These are phyloP conservation scores for Nyctibius bracteatus DNA, from an alignment of 2,113 vertebrate species.

Conservation along the genomic window DNA sequence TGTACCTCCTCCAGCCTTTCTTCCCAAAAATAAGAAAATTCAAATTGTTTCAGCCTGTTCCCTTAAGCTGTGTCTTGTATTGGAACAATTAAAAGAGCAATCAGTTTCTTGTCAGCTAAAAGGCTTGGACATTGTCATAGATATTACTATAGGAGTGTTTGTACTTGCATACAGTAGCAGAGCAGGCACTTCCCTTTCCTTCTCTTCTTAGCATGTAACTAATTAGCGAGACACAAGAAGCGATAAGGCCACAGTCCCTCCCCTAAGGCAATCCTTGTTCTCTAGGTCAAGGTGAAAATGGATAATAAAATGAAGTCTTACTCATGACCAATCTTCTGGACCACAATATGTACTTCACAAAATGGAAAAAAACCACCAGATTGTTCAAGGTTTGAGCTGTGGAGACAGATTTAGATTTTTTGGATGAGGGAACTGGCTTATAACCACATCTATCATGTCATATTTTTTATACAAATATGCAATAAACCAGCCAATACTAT, in stretches of 20 bases:
- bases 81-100: background rate
- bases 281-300: background rate
- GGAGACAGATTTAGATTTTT: background rate
- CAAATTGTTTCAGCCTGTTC: background rate
- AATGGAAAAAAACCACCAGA: background rate
- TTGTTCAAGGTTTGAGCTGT: background rate
- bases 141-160: background rate
- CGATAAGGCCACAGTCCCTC: background rate
- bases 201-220: background rate
- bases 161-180: background rate
- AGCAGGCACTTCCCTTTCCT: background rate
- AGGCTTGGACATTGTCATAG: background rate
- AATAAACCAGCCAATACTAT: background rate
- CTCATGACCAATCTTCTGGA: background rate
- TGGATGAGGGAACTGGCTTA: background rate
- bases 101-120: background rate
- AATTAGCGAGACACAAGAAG: background rate
- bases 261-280: background rate
- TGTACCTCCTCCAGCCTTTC: background rate
- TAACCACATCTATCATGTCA: background rate
- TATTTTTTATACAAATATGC: background rate
- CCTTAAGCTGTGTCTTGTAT: background rate
- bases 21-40: background rate
- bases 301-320: background rate
- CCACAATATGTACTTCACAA: background rate